Percentiles rank a stretch among this genome's conserved stretches.
phyloP scores from a whole-genome alignment of 2,888 invertebrate species.

The Autographa pulchrina region DNA sequence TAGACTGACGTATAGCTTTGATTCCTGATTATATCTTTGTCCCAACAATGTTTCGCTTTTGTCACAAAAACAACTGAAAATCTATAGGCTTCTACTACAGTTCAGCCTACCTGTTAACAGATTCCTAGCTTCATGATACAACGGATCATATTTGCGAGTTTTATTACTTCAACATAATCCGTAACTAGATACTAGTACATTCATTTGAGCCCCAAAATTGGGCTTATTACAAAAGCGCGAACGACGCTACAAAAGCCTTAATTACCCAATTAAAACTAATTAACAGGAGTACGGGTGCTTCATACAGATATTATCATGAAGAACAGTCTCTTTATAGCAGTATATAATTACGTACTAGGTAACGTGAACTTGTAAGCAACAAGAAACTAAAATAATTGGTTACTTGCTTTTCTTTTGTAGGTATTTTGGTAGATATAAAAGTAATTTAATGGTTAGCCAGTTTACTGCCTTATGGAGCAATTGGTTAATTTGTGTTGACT shows the following conservation, averaged over 20 bases:
- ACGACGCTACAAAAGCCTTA: constrained; percentile 24
- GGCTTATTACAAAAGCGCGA: constrained; percentile 9
- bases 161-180: not conserved
- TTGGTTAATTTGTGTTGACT: too few relatives aligned
- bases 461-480: too few relatives aligned
- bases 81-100: too few relatives aligned
- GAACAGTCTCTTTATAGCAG: not conserved
- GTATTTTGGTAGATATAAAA: too few relatives aligned
- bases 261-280: constrained; percentile 43
- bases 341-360: not conserved
- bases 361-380: not conserved
- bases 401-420: not conserved
- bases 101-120: not conserved
- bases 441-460: too few relatives aligned
- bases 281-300: constrained; percentile 15
- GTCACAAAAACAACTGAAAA: too few relatives aligned
- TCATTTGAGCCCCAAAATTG: not conserved
- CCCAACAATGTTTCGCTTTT: too few relatives aligned
- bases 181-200: not conserved
- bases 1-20: too few relatives aligned
- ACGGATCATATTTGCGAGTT: not conserved
- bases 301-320: constrained; percentile 17
- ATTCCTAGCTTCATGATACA: not conserved
- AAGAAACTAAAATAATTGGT: not conserved
- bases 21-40: too few relatives aligned